Evolutionary conservation across 2,113 vertebrate genomes (phyloP).

Genomic region (Petroica traversi): DNA sequence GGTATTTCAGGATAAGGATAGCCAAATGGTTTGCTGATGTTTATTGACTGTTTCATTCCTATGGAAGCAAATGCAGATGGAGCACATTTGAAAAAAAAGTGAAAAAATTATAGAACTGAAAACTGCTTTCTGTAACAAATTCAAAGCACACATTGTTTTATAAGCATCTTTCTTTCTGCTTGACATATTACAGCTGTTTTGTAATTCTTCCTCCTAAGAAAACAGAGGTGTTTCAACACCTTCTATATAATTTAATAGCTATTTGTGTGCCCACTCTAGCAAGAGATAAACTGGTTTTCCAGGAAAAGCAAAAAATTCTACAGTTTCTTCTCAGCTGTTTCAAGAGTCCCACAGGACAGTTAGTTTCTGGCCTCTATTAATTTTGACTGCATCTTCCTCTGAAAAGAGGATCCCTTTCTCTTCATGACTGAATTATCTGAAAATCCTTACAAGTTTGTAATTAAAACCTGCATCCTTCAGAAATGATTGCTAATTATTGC

Average conservation of each 20-base stretch:
- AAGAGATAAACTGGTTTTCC: not conserved
- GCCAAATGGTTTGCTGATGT: not conserved
- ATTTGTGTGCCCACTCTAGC: not conserved
- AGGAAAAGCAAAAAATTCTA: not conserved
- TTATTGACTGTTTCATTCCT: not conserved
- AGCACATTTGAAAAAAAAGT: not conserved
- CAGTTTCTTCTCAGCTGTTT: not conserved
- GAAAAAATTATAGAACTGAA: not conserved
- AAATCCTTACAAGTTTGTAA: not conserved
- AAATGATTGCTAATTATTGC: not conserved
- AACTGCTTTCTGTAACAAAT: not conserved
- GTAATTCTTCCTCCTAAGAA: not conserved
- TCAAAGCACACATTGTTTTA: not conserved
- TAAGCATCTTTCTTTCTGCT: not conserved
- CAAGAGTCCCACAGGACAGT: not conserved
- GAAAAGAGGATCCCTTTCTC: not conserved
- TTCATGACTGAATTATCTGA: not conserved
- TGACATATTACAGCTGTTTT: not conserved
- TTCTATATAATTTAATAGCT: not conserved
- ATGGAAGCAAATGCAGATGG: not conserved
- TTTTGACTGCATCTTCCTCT: not conserved
- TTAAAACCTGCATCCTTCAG: not conserved
- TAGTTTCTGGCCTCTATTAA: not conserved
- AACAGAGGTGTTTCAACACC: not conserved
- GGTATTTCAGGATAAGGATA: not conserved